Conservation (phyloP, 2,888 invertebrate species). For the Drosophila fulvimacula region DNA sequence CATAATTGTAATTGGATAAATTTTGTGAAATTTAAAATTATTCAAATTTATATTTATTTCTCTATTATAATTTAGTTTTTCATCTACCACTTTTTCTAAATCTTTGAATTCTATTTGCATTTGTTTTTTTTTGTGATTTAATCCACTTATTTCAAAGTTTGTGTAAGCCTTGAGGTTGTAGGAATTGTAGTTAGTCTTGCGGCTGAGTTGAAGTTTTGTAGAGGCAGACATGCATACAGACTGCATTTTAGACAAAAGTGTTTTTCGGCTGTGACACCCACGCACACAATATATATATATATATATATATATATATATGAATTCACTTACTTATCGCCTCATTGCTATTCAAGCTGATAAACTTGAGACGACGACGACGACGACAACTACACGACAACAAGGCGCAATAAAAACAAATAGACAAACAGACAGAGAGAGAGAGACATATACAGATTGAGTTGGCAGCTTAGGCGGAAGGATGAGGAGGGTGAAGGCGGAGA, state of each 20-base stretch:
- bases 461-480: neutral
- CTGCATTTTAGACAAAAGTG: slow-evolving; percentile 35
- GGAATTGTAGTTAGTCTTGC: neutral
- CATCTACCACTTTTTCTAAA: no score
- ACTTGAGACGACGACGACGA: slow-evolving; percentile 55
- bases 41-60: no score
- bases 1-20: no score
- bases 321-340: slow-evolving; percentile 54
- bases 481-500: neutral
- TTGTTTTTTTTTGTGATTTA: neutral
- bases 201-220: neutral
- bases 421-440: slow-evolving; percentile 26
- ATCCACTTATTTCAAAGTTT: neutral
- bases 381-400: slow-evolving; percentile 60
- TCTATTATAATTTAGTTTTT: no score
- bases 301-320: slow-evolving; percentile 8
- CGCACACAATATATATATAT: slow-evolving; percentile 5
- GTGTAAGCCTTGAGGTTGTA: neutral
- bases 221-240: neutral
- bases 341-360: slow-evolving; percentile 68
- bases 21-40: no score
- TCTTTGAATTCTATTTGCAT: neutral
- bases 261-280: slow-evolving; percentile 1
- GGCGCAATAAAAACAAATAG: slow-evolving; percentile 65
- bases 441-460: neutral